Base-by-base conservation (phyloP, 2,797 vertebrate genomes). In the Coregonus sp. region DNA sequence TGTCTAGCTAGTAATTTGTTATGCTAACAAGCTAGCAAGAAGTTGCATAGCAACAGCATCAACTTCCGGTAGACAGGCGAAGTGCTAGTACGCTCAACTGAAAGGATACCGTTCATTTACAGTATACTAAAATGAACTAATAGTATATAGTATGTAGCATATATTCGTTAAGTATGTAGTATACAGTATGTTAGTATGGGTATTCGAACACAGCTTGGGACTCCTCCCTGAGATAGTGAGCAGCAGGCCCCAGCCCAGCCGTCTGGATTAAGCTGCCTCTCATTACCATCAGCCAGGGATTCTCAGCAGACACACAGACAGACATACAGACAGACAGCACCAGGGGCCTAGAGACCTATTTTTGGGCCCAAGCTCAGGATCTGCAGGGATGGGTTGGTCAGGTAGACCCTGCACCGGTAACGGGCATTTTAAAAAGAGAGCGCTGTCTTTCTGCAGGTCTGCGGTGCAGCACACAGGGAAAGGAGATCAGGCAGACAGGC, bases 401-500 rank as follows among this genome's bases (percentile, higher is more conserved):
- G 6, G 16, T 3, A 29, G 50, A n/a, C 33, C 14, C 54, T n/a
- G 56, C 33, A 9, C 14, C 14, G 15, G 33, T 63, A 18, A 56
- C 0, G 7, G 29, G 4, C 37, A 50, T 29, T 47, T 20, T 15
- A 35, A 29, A 35, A 6, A 61, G 31, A 25, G 50, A n/a, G 65
- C 35, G 73, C 61, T 54, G 65, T 68, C 2, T 54, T 52, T 52
- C 20, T 68, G 31, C 18, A 35, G 59, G 11, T 69, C 33, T 71
- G 50, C 29, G 50, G 33, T 11, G 63, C 20, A 47, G 33, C 85
- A 86, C 76, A 65, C 74, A 80, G 87, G 89, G 92, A 91, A 89
- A 91, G 84, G 81, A 88, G 91, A 90, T 88, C 85, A 89, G 88
- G 89, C 20, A 63, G 59, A 25, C 20, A 63, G 20, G 20, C 59